Conservation (phyloP, 2,797 vertebrate genomes). For the Gadopsis marmoratus region DNA sequence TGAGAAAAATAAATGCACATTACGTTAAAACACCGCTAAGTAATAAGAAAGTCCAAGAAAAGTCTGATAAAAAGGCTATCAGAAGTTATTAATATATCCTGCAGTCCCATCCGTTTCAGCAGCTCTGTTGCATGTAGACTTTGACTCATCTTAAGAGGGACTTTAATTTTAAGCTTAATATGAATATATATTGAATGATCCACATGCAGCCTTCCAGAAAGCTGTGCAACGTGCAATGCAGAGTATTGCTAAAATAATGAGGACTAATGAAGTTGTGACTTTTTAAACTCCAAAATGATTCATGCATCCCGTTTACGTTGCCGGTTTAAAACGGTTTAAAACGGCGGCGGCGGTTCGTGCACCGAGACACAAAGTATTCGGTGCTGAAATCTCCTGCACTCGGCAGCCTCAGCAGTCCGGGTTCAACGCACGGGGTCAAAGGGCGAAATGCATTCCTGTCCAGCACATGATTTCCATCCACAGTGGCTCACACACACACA, state of each 20-base stretch:
- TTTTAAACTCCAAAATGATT: background rate
- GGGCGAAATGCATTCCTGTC: conserved; percentile 24
- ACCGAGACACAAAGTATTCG: background rate
- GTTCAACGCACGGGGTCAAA: conserved; percentile 33
- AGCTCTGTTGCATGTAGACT: background rate
- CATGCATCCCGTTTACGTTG: conserved; percentile 2
- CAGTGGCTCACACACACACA: conserved; percentile 3
- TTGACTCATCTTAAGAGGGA: background rate
- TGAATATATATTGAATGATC: background rate
- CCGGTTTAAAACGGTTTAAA: background rate
- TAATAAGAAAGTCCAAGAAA: background rate
- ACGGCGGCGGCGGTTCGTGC: background rate
- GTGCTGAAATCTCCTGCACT: background rate
- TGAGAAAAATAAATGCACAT: background rate
- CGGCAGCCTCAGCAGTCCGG: background rate
- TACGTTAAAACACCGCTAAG: background rate
- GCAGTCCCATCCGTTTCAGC: background rate
- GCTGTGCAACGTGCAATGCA: conserved; percentile 43
- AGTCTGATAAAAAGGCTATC: background rate
- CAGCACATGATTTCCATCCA: conserved; percentile 26
- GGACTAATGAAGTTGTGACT: background rate
- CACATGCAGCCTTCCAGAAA: background rate
- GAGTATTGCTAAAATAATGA: background rate
- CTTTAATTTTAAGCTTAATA: background rate
- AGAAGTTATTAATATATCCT: background rate